These are phyloP conservation scores for Trididemnum miniatum DNA, from an alignment of 23 tunicate species.

Conservation along the genomic window DNA sequence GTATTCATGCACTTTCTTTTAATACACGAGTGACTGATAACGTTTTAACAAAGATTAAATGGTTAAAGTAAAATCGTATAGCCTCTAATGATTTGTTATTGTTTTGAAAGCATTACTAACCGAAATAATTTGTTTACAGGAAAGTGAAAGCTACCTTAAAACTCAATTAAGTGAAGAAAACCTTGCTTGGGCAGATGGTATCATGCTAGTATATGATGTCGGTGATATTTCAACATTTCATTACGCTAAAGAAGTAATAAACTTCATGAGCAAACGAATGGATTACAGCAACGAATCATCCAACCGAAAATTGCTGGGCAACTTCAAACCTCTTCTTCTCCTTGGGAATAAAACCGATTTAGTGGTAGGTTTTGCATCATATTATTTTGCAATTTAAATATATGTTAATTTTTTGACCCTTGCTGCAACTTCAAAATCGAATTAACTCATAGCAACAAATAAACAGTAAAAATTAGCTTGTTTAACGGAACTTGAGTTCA, in stretches of 20 bases:
- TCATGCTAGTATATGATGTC: constrained; percentile 45
- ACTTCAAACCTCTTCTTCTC: constrained; percentile 28
- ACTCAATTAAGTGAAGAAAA: constrained; percentile 28
- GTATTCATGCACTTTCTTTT: too few species aligned
- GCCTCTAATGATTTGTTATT: too few species aligned
- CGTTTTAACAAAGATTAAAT: too few species aligned
- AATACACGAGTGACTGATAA: too few species aligned
- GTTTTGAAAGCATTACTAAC: too few species aligned
- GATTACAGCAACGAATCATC: neutral
- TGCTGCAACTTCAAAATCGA: too few species aligned
- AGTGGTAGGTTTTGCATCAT: constrained; percentile 20
- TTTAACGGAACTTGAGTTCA: too few species aligned
- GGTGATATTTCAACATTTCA: constrained; percentile 22
- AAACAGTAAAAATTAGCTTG: too few species aligned
- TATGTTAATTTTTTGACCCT: too few species aligned
- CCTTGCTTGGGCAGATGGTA: constrained; percentile 47
- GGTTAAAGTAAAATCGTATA: too few species aligned
- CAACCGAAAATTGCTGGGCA: neutral
- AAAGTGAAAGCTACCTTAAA: neutral
- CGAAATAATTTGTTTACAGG: constrained; percentile 6
- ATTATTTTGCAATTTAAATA: too few species aligned
- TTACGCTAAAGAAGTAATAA: constrained; percentile 28
- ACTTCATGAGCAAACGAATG: neutral
- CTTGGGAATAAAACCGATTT: constrained; percentile 48
- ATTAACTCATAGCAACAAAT: too few species aligned